Conservation (phyloP, 2,113 vertebrate genomes). For the Chaenocephalus aceratus region DNA sequence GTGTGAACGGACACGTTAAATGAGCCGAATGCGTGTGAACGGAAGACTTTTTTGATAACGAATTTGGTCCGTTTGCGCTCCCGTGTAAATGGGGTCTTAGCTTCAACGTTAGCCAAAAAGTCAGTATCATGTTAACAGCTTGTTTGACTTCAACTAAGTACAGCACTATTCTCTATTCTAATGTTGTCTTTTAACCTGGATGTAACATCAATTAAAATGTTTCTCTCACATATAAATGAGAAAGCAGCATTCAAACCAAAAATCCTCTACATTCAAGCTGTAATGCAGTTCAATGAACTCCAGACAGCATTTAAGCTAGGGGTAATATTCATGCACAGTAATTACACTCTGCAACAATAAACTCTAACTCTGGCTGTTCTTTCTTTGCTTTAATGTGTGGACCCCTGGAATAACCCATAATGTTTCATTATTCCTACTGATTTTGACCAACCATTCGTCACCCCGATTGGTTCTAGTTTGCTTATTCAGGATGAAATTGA, state of each 20-base stretch:
- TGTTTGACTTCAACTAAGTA: not conserved
- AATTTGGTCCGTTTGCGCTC: too few relatives aligned
- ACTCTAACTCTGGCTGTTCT: constrained; percentile 12
- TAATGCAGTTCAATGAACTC: constrained; percentile 20
- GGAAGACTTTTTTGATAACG: too few relatives aligned
- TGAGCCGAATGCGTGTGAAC: too few relatives aligned
- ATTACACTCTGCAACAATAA: not conserved
- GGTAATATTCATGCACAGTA: not conserved
- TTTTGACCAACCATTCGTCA: not conserved
- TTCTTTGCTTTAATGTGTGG: constrained; percentile 14
- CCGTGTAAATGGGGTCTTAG: too few relatives aligned
- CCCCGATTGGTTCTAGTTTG: not conserved
- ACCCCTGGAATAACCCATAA: constrained; percentile 16
- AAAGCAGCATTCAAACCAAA: not conserved
- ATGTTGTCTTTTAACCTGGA: not conserved
- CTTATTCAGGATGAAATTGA: not conserved
- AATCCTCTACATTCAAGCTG: not conserved
- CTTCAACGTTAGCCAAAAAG: not conserved
- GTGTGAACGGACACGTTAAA: too few relatives aligned
- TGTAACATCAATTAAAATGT: too few relatives aligned
- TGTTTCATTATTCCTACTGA: constrained; percentile 17
- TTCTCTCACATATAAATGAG: too few relatives aligned
- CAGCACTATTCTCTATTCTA: not conserved
- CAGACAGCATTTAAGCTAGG: constrained; percentile 2
- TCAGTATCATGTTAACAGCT: not conserved